Conservation (phyloP, 1,140 invertebrate species). For the Anagrus nilaparvatae region DNA sequence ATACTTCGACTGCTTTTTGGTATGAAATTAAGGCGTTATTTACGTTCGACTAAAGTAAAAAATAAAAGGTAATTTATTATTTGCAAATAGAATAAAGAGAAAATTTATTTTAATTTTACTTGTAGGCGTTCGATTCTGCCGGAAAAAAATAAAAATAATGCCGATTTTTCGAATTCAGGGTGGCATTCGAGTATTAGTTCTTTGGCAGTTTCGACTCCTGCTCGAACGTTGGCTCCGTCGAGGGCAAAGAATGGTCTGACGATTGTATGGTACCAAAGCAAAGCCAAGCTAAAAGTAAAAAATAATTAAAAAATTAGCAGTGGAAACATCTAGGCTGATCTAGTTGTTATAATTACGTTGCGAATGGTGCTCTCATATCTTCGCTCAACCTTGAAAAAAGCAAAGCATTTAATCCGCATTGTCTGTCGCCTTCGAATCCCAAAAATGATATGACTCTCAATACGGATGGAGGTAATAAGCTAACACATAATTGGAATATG, state of each 20-base stretch:
- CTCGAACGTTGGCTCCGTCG: conserved; percentile 51
- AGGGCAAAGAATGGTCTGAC: conserved; percentile 61
- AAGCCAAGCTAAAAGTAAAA: conserved; percentile 43
- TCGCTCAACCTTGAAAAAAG: conserved; percentile 53
- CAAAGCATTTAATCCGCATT: conserved; percentile 50
- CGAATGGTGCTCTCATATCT: conserved; percentile 64
- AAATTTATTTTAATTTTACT: conserved; percentile 32
- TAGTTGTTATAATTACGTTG: too few species aligned
- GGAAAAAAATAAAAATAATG: conserved; percentile 61
- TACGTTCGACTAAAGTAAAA: conserved; percentile 46
- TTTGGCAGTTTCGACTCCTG: conserved; percentile 50
- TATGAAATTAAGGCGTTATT: conserved; percentile 49
- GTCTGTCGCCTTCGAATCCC: conserved; percentile 60
- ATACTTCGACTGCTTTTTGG: conserved; percentile 47
- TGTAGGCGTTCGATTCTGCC: conserved; percentile 55
- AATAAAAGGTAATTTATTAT: background rate
- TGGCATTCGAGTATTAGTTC: conserved; percentile 50
- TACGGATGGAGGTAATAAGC: conserved; percentile 57
- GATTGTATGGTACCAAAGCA: conserved; percentile 68
- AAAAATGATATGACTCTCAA: conserved; percentile 57
- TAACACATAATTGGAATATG: conserved; percentile 60
- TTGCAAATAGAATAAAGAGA: background rate
- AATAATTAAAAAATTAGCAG: conserved; percentile 7
- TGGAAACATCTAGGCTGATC: too few species aligned
- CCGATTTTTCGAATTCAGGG: conserved; percentile 51